These are phyloP conservation scores for Pomatorhinus ruficollis DNA, from an alignment of 2,113 vertebrate species.

Conservation along the genomic window DNA sequence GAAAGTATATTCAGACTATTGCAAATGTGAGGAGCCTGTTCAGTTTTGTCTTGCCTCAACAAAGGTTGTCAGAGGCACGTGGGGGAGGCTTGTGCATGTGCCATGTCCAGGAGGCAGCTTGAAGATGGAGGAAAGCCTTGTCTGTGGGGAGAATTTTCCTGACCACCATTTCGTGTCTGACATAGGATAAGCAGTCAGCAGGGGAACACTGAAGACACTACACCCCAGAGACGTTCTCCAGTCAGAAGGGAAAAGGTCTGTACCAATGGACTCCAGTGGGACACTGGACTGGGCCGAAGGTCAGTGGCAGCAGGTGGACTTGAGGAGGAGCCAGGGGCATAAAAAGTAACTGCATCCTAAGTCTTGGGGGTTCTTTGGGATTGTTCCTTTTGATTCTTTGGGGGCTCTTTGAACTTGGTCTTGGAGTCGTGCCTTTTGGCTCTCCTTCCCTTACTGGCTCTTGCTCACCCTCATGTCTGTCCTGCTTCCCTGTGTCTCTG, in stretches of 20 bases:
- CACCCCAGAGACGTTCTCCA: no score
- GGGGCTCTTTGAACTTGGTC: not conserved
- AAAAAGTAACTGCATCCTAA: not conserved
- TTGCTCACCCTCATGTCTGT: not conserved
- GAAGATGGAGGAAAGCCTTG: not conserved
- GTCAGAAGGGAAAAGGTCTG: no score
- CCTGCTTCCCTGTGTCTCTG: no score
- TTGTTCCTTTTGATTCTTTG: not conserved
- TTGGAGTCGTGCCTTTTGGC: not conserved
- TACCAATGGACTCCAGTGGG: not conserved
- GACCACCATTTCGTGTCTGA: no score
- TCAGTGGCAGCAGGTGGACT: no score
- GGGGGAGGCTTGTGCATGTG: fast-evolving
- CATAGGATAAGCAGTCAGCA: not conserved
- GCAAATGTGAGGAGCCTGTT: not conserved
- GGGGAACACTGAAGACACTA: not conserved
- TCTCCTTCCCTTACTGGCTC: not conserved
- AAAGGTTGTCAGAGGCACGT: not conserved
- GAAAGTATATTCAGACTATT: not conserved
- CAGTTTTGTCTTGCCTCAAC: not conserved
- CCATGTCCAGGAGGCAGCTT: not conserved
- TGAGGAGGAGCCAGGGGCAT: fast-evolving
- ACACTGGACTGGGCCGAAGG: not conserved
- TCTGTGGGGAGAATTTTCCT: not conserved
- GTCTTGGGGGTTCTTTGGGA: not conserved